Percentiles rank a stretch among this genome's conserved stretches.
phyloP scores from a whole-genome alignment of 2,888 invertebrate species.

The Odontothrips loti region DNA sequence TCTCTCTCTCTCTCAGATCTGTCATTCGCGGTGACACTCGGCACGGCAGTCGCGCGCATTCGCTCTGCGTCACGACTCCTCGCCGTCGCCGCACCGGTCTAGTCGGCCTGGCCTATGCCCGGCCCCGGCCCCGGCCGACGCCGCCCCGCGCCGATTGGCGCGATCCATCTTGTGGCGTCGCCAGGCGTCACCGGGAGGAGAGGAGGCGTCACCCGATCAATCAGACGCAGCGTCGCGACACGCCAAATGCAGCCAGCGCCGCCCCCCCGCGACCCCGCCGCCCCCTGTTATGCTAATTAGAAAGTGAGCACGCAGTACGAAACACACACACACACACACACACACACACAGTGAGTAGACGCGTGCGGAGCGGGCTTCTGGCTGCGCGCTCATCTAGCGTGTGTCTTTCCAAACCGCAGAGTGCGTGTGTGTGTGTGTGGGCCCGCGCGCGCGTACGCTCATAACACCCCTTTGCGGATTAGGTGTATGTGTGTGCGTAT shows the following conservation, averaged over 20 bases:
- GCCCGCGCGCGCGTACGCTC: neutral
- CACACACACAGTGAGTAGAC: neutral
- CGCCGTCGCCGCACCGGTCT: no score
- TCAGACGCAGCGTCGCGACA: neutral
- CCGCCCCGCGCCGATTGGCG: neutral
- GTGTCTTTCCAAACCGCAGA: no score
- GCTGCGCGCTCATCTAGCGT: no score
- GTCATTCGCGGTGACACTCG: neutral
- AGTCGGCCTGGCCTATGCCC: no score
- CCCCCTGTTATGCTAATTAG: conserved; percentile 21
- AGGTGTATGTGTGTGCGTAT: neutral
- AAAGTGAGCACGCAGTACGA: neutral
- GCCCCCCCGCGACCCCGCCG: neutral
- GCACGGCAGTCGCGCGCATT: no score
- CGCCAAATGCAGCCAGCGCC: no score
- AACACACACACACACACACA: conserved; percentile 13
- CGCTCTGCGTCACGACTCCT: no score
- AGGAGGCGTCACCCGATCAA: neutral
- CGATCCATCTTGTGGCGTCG: conserved; percentile 1
- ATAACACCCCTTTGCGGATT: neutral
- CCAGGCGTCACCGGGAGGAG: no score
- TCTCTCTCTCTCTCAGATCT: no score
- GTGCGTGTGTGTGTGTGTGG: neutral
- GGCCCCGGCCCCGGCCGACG: neutral
- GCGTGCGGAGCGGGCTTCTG: no score